Conservation (phyloP, 2,113 vertebrate genomes). For the Aspidoscelis tigris region DNA sequence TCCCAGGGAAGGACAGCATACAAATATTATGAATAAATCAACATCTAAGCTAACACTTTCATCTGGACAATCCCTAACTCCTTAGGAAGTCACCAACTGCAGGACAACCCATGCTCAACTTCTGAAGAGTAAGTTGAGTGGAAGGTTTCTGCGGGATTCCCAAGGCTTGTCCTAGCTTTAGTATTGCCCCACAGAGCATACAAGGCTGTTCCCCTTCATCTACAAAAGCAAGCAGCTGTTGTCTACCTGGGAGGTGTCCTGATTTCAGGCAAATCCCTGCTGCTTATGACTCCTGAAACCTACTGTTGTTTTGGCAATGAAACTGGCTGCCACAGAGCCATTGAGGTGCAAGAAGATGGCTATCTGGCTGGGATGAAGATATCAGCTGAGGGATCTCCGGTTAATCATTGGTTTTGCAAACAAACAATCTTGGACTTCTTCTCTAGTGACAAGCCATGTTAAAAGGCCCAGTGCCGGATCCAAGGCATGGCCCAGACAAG, state of each 20-base stretch:
- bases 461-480: background rate
- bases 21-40: too few species aligned
- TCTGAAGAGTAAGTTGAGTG: too few species aligned
- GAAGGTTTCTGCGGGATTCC: background rate
- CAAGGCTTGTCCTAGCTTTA: too few species aligned
- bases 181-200: background rate
- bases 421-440: conserved; percentile 37
- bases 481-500: conserved; percentile 5
- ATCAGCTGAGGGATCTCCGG: conserved; percentile 18
- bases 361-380: conserved; percentile 16
- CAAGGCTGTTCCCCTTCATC: background rate
- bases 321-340: background rate
- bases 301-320: fast-evolving
- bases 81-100: too few species aligned
- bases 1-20: too few species aligned
- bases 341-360: background rate
- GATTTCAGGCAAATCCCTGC: background rate
- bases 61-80: too few species aligned
- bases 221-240: background rate
- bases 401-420: conserved; percentile 48
- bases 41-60: too few species aligned
- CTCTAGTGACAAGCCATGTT: fast-evolving
- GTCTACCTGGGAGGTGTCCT: background rate
- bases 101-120: too few species aligned
- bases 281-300: fast-evolving